Evolutionary conservation across 1,140 invertebrate species (phyloP).

Genomic region (Arctopsyche grandis): DNA sequence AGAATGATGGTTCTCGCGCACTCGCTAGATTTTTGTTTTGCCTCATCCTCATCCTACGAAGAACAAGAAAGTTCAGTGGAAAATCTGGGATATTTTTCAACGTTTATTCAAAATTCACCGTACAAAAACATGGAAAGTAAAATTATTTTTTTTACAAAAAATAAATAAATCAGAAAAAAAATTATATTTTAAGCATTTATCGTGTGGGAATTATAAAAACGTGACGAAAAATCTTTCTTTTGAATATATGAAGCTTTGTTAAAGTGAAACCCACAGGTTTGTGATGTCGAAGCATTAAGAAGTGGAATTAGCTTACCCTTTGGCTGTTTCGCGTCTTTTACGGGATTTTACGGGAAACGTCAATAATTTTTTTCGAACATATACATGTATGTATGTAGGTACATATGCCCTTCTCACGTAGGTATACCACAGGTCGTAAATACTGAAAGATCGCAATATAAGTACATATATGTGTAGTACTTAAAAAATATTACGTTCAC

Average conservation of each 20-base stretch:
- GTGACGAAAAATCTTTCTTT: neutral
- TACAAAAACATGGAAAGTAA: neutral
- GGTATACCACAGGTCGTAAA: too few species aligned
- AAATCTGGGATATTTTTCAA: slow-evolving; percentile 35
- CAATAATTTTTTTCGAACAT: too few species aligned
- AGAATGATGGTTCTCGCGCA: slow-evolving; percentile 46
- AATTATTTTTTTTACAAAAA: neutral
- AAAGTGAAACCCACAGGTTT: neutral
- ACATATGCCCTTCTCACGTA: too few species aligned
- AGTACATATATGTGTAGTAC: too few species aligned
- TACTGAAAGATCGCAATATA: too few species aligned
- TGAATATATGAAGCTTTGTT: neutral
- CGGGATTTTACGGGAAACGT: too few species aligned
- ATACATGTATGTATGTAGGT: too few species aligned
- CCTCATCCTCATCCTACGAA: neutral
- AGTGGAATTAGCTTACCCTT: slow-evolving; percentile 3
- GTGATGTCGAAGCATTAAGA: neutral
- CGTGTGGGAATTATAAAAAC: neutral
- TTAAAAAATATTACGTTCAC: too few species aligned
- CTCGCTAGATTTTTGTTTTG: slow-evolving; percentile 33
- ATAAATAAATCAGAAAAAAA: neutral
- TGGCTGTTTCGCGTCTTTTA: too few species aligned
- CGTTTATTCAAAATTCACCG: neutral
- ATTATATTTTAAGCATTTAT: neutral
- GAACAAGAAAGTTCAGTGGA: slow-evolving; percentile 14